Evolutionary conservation across 2,888 invertebrate species (phyloP).

Genomic region (Camptogramma bilineatum): DNA sequence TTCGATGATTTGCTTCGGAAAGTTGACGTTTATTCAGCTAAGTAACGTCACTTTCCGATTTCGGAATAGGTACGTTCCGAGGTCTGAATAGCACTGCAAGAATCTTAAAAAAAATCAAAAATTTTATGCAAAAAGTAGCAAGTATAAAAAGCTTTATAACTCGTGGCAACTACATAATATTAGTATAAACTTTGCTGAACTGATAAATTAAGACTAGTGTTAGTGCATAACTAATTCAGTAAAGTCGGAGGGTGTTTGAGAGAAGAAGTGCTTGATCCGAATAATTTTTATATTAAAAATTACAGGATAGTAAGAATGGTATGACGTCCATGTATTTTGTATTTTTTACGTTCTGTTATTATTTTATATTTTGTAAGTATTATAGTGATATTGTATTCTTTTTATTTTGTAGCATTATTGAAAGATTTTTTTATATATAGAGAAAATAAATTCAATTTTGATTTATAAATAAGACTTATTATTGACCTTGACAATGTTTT

Average conservation of each 20-base stretch:
- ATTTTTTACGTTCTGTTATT: conserved; percentile 64
- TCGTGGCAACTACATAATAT: conserved; percentile 48
- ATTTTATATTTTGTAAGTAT: conserved; percentile 72
- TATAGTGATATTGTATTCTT: conserved; percentile 80
- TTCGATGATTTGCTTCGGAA: too few relatives aligned
- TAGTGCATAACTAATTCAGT: conserved; percentile 48
- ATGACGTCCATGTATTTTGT: conserved; percentile 70
- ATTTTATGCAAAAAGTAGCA: conserved; percentile 15
- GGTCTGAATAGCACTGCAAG: too few relatives aligned
- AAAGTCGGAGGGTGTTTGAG: conserved; percentile 48
- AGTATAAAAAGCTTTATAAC: conserved; percentile 28
- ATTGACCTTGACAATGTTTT: not conserved
- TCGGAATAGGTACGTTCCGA: too few relatives aligned
- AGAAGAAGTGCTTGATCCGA: conserved; percentile 62
- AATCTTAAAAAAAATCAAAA: too few relatives aligned
- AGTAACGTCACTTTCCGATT: too few relatives aligned
- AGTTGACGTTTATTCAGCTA: too few relatives aligned
- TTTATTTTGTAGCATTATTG: conserved; percentile 76
- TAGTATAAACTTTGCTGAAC: conserved; percentile 71
- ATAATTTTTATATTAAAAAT: conserved; percentile 85
- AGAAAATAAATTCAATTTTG: conserved; percentile 78
- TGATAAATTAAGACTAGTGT: conserved; percentile 70
- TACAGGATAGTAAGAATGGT: conserved; percentile 75
- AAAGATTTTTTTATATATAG: conserved; percentile 79
- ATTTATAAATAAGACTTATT: conserved; percentile 49